Percentiles rank a stretch among this genome's conserved stretches.
These are phyloP conservation scores for Vireo griseus DNA, from an alignment of 2,797 vertebrate species.

Conservation along the genomic window DNA sequence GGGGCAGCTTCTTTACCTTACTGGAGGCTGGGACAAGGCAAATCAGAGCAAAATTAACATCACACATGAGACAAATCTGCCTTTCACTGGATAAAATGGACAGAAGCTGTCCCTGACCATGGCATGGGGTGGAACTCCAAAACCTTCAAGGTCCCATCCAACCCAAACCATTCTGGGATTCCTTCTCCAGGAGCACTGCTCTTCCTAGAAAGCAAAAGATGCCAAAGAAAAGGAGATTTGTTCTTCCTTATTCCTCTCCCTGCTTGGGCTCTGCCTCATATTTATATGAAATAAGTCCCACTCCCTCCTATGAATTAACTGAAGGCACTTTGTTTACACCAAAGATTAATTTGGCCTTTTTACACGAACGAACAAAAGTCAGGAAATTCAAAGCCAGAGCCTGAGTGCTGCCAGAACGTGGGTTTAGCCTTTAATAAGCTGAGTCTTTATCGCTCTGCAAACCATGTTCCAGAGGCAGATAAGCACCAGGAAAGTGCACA, in stretches of 20 bases:
- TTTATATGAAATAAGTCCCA: rapidly evolving
- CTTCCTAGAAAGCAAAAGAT: neutral
- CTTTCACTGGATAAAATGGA: neutral
- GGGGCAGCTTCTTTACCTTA: neutral
- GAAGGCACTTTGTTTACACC: neutral
- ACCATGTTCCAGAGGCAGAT: slow-evolving; percentile 2
- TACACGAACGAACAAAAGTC: slow-evolving; percentile 28
- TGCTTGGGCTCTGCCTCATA: neutral
- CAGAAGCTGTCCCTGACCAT: neutral
- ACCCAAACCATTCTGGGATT: neutral
- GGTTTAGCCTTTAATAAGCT: slow-evolving; percentile 4
- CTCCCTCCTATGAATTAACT: neutral
- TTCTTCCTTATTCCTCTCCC: neutral
- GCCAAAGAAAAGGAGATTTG: neutral
- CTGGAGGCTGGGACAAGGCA: neutral
- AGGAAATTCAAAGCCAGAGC: slow-evolving; percentile 38
- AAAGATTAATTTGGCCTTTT: slow-evolving; percentile 12
- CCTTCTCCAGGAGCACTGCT: neutral
- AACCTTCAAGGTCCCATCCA: neutral
- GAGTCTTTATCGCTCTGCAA: neutral
- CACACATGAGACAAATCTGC: neutral
- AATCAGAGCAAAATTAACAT: neutral
- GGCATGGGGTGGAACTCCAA: neutral
- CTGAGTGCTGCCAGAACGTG: neutral
- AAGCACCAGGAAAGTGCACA: neutral